Evolutionary conservation across 92 coral and sea anemone species (phyloP).

Genomic region (Diadumene lineata): DNA sequence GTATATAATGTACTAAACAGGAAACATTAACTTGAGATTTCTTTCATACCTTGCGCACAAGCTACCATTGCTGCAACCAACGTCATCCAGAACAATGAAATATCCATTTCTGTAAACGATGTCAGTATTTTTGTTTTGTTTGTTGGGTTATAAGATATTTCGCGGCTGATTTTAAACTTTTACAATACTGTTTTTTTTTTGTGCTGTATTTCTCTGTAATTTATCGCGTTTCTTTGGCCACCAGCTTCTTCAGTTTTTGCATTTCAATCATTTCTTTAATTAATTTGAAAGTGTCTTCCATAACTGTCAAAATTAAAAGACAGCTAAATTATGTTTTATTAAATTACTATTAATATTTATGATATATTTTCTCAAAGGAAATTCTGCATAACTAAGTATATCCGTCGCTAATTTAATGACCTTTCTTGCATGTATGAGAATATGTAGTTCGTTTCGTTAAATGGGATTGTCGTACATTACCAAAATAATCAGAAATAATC

Average conservation of each 20-base stretch:
- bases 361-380: neutral
- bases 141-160: neutral
- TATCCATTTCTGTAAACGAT: neutral
- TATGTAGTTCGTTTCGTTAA: too few species aligned
- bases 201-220: too few species aligned
- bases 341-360: neutral
- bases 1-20: too few species aligned
- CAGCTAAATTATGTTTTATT: conserved; percentile 1
- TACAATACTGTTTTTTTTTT: neutral
- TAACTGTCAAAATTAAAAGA: neutral
- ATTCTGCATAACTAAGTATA: too few species aligned
- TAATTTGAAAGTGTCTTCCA: neutral
- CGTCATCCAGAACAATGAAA: neutral
- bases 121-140: neutral
- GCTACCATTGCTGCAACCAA: neutral
- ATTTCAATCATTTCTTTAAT: neutral
- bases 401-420: too few species aligned
- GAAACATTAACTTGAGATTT: too few species aligned
- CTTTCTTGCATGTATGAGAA: too few species aligned
- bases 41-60: neutral
- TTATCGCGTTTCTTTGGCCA: neutral
- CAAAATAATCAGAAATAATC: too few species aligned
- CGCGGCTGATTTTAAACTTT: neutral
- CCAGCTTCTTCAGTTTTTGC: neutral
- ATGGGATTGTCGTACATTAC: too few species aligned